Evolutionary conservation across 92 coral and sea anemone genomes (phyloP), one percentile per base, ranked within the genome.

Genomic region (Blastomussa wellsi): DNA sequence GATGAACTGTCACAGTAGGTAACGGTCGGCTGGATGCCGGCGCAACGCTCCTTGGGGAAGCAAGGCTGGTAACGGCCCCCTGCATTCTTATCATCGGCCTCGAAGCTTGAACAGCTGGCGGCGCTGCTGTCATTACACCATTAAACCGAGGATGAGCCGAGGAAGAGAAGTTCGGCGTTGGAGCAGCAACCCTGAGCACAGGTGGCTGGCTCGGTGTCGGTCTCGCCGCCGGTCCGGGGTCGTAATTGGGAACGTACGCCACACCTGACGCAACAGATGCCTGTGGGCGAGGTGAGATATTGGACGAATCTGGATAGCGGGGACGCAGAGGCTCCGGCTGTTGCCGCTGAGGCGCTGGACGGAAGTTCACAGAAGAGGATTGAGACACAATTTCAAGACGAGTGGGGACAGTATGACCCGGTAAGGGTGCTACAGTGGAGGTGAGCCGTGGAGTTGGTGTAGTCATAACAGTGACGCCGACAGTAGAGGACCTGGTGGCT

Each of bases 1-100:
- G 98, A 80, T 92, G 95, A 19, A 95, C 98, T 7, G 98, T 94
- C 22, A 90, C 98, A 7, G 98, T 95, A 31, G 98, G 98, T 19
- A 92, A 73, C 36, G 92, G 93, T 19, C 96, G 94, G 57, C 57
- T 79, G 2, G 94, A 44, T 26, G 75, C 37, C 24, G 89, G 85
- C 38, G 85, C 49, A 44, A 78, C 62, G 36, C 22, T 82, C 19
- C 86, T 59, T 20, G 87, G 81, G 20, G 62, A 74, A 8, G 74
- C 74, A 14, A 78, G 78, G 31, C 77, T 81, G 49, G 47, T 65
- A 17, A 75, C 35, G 64, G 88, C 70, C n/a, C 83, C 62, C 47
- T 74, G 88, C 16, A 76, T 53, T 52, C 83, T 76, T 31, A 78
- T 33, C 37, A 78, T 74, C 24, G 85, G 85, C 62, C 75, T 44